Percentiles rank a stretch among this genome's conserved stretches.
Evolutionary conservation across 2,888 invertebrate species (phyloP).

Genomic region (Drosophila birchii): DNA sequence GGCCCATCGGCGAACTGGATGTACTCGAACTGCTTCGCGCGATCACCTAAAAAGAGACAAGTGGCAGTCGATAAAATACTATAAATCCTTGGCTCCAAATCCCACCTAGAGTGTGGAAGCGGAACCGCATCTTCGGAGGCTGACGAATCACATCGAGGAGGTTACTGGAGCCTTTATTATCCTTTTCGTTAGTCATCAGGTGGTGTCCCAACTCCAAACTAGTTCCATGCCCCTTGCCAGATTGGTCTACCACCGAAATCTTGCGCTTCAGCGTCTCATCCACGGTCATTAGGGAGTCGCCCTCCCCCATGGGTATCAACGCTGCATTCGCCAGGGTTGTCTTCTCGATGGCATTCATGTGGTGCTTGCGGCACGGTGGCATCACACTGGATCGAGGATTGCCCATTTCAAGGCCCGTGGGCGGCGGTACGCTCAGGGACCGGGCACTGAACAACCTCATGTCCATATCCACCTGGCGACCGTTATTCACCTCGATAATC

Average conservation of each 20-base stretch:
- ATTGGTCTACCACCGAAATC: constrained; percentile 1
- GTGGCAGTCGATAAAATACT: background rate
- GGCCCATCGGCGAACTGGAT: constrained; percentile 67
- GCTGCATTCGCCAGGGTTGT: constrained; percentile 6
- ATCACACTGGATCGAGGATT: background rate
- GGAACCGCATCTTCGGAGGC: constrained; percentile 7
- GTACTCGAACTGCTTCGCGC: constrained; percentile 51
- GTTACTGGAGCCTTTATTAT: background rate
- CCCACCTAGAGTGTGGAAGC: constrained; percentile 40
- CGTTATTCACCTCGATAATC: background rate
- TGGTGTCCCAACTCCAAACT: constrained; percentile 7
- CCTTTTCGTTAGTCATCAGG: background rate
- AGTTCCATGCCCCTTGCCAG: background rate
- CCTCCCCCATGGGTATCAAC: background rate
- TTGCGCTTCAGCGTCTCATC: constrained; percentile 54
- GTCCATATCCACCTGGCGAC: background rate
- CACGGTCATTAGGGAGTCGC: constrained; percentile 53
- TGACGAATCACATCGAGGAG: background rate
- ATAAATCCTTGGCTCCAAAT: background rate
- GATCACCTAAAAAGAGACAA: constrained; percentile 32
- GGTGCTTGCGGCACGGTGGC: constrained; percentile 44
- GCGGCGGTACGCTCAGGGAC: constrained; percentile 58
- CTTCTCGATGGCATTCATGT: constrained; percentile 45
- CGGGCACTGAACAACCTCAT: constrained; percentile 36
- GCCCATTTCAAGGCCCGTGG: constrained; percentile 17